Percentiles rank a stretch among this genome's conserved stretches.
These are phyloP conservation scores for Siniperca undulata DNA, from an alignment of 2,797 vertebrate species.

Conservation along the genomic window DNA sequence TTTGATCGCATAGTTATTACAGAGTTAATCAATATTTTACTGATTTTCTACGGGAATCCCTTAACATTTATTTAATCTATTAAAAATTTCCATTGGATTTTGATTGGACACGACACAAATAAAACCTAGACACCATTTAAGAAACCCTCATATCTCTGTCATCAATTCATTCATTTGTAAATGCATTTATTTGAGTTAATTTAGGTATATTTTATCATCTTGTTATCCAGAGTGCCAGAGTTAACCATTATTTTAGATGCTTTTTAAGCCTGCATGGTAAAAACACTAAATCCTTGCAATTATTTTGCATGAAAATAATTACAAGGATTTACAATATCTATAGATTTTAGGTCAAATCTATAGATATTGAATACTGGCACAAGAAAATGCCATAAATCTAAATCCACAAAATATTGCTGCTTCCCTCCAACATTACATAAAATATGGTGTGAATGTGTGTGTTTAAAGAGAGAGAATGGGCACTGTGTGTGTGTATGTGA, in stretches of 20 bases:
- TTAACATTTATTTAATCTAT: neutral
- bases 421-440: conserved; percentile 9
- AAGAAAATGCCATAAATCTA: neutral
- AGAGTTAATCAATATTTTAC: neutral
- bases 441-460: conserved; percentile 27
- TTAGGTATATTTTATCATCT: neutral
- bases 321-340: neutral
- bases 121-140: neutral
- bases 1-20: conserved; percentile 1
- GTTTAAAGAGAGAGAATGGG: conserved; percentile 18
- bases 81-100: neutral
- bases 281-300: neutral
- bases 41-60: neutral
- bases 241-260: neutral
- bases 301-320: neutral
- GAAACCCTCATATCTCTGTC: neutral
- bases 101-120: neutral
- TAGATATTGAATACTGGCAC: neutral
- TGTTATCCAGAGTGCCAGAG: neutral
- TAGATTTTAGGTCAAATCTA: neutral
- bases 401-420: conserved; percentile 18
- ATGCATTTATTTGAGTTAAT: neutral
- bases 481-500: neutral
- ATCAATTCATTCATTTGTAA: neutral
- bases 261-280: neutral